Base-by-base conservation (phyloP, 2,888 invertebrate genomes). In the Cephus runcator region DNA sequence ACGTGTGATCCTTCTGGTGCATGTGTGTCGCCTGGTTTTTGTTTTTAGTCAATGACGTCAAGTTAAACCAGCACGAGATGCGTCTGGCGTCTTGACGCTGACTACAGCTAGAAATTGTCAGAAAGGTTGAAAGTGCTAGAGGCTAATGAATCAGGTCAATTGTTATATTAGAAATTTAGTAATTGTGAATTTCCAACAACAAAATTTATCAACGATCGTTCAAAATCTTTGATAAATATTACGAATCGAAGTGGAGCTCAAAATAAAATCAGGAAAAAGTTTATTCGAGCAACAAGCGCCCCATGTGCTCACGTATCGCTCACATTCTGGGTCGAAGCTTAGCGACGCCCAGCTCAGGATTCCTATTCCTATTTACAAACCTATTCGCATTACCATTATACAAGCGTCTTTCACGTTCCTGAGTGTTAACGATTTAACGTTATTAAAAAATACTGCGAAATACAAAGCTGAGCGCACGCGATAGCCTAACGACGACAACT, bases 381-480 rank as follows among this genome's bases (percentile, higher is more conserved):
- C 56, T 9, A 56, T 56, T 56, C 23, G 23, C 23, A 23, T 56
- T 56, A 9, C 23, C 23, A 56, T 23, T 23, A 9, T 56, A 23
- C 56, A 23, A 56, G 23, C 23, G 56, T 56, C 23, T 23, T 9
- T 23, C 23, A 2, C 23, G 56, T 23, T 23, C 6, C 1, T 9
- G 2, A 2, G 56, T 9, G 56, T 56, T 6, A 23, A 23, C 9
- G 23, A 23, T 56, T 56, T 56, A 23, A 23, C 56, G 23, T 23
- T 23, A 23, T 15, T 56, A 15, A 56, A 33, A 71, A 23, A 34
- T 71, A 2, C 23, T 71, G 31, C 77, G 76, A 79, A 81, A 79
- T 76, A 73, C 56, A 23, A 23, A 56, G 56, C 23, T 9, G 23
- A 56, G 23, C 40, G 40, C 74, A 6, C 4, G 34, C 74, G 71